phyloP scores from a whole-genome alignment of 2,113 vertebrate species.

The Apteryx mantelli region DNA sequence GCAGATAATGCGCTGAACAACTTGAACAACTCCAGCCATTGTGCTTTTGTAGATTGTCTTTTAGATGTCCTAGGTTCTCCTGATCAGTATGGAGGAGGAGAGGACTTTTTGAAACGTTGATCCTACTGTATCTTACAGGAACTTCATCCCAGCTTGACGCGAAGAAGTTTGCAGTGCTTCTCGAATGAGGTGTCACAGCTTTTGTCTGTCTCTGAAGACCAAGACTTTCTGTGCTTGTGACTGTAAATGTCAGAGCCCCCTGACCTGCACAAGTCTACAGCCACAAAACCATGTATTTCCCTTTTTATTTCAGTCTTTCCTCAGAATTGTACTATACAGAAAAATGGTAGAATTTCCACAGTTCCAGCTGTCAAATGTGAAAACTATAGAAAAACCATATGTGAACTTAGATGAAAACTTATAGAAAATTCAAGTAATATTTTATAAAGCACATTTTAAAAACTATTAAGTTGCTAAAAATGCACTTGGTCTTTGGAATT shows the following conservation, averaged over 20 bases:
- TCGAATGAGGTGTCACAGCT: background rate
- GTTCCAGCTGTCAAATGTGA: background rate
- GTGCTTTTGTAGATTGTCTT: background rate
- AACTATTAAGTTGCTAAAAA: background rate
- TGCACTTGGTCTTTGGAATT: background rate
- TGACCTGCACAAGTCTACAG: background rate
- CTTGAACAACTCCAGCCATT: background rate
- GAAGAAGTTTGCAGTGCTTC: background rate
- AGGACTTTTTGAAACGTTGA: background rate
- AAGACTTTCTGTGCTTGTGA: background rate
- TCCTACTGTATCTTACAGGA: background rate
- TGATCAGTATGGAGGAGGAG: background rate
- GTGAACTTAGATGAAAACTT: background rate
- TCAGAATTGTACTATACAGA: background rate
- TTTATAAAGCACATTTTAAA: background rate
- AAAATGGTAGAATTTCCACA: background rate
- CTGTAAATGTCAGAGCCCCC: background rate
- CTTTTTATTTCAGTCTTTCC: background rate
- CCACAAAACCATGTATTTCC: background rate
- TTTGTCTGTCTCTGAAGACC: background rate
- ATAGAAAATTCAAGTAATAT: background rate
- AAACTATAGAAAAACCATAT: background rate
- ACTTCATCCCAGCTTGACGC: background rate
- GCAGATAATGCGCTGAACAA: rapidly evolving
- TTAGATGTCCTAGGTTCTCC: background rate